Conservation (phyloP, 92 coral and sea anemone species). For the Phenganax subtilis region DNA sequence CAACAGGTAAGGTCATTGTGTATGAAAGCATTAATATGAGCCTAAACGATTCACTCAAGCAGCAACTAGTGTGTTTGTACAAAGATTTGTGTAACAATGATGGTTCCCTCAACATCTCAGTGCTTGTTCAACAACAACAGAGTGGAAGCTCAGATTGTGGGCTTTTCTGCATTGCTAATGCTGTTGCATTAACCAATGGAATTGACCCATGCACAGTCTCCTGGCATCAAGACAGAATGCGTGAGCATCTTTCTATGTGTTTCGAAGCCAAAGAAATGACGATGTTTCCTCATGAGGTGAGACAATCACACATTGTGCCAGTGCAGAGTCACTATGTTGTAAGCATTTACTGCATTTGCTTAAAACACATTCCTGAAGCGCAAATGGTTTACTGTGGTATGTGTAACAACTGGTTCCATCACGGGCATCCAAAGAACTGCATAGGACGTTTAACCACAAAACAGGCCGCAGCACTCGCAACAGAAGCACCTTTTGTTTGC, state of each 20-base stretch:
- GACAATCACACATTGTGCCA: background rate
- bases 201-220: constrained; percentile 4
- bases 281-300: constrained; percentile 5
- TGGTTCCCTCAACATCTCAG: background rate
- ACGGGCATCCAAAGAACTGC: constrained; percentile 1
- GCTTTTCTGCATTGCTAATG: background rate
- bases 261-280: background rate
- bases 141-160: background rate
- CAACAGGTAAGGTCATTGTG: constrained; percentile 10
- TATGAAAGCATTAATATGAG: background rate
- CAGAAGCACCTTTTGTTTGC: no score
- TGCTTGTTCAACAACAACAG: constrained; percentile 3
- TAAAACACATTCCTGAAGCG: background rate
- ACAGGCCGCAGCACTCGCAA: no score
- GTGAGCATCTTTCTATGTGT: constrained; percentile 4
- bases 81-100: background rate
- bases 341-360: background rate
- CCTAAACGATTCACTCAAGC: constrained; percentile 3
- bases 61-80: background rate
- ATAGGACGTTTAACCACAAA: background rate
- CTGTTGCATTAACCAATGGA: constrained; percentile 6
- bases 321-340: background rate
- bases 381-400: background rate
- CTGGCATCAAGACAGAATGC: constrained; percentile 1
- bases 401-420: constrained; percentile 1